Percentiles rank a stretch among this genome's conserved stretches.
These are phyloP conservation scores for Alces alces DNA, from an alignment of 2,113 vertebrate genomes.

Conservation along the genomic window DNA sequence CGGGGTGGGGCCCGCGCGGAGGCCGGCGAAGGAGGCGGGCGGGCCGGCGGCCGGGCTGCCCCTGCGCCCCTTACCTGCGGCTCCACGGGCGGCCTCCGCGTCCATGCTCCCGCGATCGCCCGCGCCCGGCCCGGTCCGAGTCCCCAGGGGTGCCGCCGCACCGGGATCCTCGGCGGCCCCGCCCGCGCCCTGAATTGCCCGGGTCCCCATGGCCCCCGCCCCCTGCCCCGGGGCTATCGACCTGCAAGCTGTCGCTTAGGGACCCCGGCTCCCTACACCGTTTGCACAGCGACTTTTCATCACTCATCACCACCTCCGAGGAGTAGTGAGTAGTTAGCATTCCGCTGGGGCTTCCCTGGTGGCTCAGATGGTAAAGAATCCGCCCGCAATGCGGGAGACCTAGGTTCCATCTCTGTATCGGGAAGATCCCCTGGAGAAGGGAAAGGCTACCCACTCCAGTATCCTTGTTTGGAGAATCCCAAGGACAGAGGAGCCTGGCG, in stretches of 20 bases:
- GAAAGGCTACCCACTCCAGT: neutral
- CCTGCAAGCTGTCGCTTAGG: rapidly evolving
- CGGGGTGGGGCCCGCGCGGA: neutral
- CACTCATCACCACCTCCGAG: neutral
- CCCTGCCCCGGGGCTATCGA: rapidly evolving
- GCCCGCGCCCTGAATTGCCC: neutral
- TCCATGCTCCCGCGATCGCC: neutral
- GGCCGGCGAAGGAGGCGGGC: neutral
- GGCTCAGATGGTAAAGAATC: neutral
- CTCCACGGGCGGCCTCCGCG: rapidly evolving
- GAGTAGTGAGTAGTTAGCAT: neutral
- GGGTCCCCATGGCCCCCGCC: neutral
- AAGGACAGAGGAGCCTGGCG: neutral
- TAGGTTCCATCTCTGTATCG: neutral
- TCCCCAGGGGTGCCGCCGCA: no score
- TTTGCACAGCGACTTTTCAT: neutral
- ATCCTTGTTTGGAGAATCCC: neutral
- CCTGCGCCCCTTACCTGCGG: constrained; percentile 22
- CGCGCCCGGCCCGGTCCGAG: rapidly evolving
- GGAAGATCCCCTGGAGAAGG: neutral
- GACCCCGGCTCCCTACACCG: neutral
- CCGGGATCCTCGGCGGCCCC: neutral
- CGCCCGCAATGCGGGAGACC: neutral
- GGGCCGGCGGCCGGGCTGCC: rapidly evolving
- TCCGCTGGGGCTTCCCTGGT: neutral